Base-by-base conservation (phyloP, 2,888 invertebrate species). In the Perizoma affinitatum region DNA sequence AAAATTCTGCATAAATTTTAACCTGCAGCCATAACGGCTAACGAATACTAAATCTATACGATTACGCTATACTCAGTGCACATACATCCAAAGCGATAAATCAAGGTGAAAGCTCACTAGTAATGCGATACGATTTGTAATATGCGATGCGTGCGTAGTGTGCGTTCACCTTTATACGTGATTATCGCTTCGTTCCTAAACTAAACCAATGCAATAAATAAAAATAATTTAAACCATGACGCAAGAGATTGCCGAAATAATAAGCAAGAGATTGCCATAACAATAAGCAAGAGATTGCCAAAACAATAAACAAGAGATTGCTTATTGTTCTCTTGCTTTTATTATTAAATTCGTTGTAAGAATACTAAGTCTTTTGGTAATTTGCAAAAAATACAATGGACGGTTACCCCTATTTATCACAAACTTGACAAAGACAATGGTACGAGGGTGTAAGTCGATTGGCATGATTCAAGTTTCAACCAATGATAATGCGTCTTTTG, bases 291-390 rank as follows among this genome's bases (percentile, higher is more conserved):
- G n/a, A n/a, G n/a, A n/a, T n/a, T n/a, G n/a, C n/a, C n/a, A n/a
- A n/a, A n/a, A n/a, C n/a, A n/a, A n/a, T n/a, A n/a, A n/a, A n/a
- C n/a, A n/a, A n/a, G n/a, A n/a, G n/a, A n/a, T n/a, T n/a, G n/a
- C n/a, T n/a, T n/a, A n/a, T n/a, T n/a, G n/a, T n/a, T n/a, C n/a
- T n/a, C n/a, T n/a, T n/a, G n/a, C n/a, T n/a, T n/a, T n/a, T n/a
- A n/a, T n/a, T n/a, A n/a, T 50, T 56, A 49, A 57, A 57, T 57
- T 57, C 50, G 50, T 45, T 44, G 7, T 9, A 34, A 48, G 9
- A 47, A 41, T 46, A 48, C 52, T 48, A 63, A n/a, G 50, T 52
- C 38, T 54, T 54, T 40, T 51, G 6, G 53, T 22, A 46, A 54
- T 51, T 54, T 48, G 3, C 50, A 44, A 56, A 22, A 48, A 10